Evolutionary conservation across 2,797 vertebrate species (phyloP).

Genomic region (Malacoctenus gilli): DNA sequence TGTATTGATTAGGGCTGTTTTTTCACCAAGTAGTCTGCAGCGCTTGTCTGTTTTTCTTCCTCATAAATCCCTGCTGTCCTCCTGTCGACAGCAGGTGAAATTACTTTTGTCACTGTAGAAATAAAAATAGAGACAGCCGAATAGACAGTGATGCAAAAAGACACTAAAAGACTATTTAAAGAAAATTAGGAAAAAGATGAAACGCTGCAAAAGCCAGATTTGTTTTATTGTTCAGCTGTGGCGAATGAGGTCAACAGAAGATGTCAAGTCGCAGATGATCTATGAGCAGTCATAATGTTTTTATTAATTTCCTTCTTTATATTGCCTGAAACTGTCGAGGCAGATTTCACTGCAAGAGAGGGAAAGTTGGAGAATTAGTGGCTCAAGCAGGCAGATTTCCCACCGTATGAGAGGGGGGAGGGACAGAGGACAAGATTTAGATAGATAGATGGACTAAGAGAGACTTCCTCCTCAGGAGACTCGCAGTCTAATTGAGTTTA

Average conservation of each 20-base stretch:
- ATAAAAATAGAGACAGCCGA: constrained; percentile 4
- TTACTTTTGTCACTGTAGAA: constrained; percentile 7
- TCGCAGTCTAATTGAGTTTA: constrained; percentile 76
- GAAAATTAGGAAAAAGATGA: background rate
- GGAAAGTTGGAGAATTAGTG: constrained; percentile 29
- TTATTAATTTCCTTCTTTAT: constrained; percentile 42
- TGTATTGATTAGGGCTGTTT: constrained; percentile 62
- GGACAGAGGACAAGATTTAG: constrained; percentile 40
- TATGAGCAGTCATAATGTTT: constrained; percentile 7
- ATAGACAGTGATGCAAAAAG: too few species aligned
- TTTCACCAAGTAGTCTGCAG: constrained; percentile 42
- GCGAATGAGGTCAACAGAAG: constrained; percentile 13
- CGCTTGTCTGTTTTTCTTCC: constrained; percentile 27
- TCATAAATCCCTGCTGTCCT: constrained; percentile 30
- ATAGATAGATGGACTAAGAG: constrained; percentile 50
- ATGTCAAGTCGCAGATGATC: constrained; percentile 7
- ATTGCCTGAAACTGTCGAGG: constrained; percentile 12
- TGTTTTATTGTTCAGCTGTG: background rate
- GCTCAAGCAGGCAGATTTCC: constrained; percentile 48
- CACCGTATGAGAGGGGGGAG: constrained; percentile 32
- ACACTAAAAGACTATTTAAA: too few species aligned
- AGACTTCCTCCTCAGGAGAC: constrained; percentile 55
- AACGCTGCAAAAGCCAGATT: background rate
- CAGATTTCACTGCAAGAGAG: constrained; percentile 7
- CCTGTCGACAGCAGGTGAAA: constrained; percentile 5